A percentile compares a stretch with the other conserved stretches of the same genome.
phyloP scores from a whole-genome alignment of 2,113 vertebrate genomes.

The Myiozetetes cayanensis region DNA sequence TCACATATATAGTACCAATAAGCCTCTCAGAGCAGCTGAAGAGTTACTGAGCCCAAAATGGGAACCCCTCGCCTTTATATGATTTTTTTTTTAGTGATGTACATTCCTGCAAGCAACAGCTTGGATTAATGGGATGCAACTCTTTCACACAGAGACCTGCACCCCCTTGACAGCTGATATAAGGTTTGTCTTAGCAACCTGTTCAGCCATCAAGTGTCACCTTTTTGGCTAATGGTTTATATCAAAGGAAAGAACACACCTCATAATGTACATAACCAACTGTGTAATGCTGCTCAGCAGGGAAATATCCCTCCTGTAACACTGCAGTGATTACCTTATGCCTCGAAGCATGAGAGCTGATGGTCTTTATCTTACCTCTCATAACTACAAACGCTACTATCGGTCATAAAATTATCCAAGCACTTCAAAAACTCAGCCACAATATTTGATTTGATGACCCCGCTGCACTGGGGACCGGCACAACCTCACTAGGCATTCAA shows the following conservation, averaged over 20 bases:
- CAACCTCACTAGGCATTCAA: not conserved
- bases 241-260: slow-evolving; percentile 21
- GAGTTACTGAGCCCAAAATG: not conserved
- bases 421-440: slow-evolving; percentile 44
- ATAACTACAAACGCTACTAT: slow-evolving; percentile 36
- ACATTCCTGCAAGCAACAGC: not conserved
- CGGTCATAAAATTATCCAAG: slow-evolving; percentile 53
- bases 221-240: slow-evolving; percentile 39
- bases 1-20: fast-evolving
- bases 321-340: slow-evolving; percentile 41
- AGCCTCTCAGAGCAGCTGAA: not conserved
- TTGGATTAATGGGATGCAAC: not conserved
- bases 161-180: not conserved
- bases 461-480: not conserved
- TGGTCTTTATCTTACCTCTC: slow-evolving; percentile 55
- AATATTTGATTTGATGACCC: slow-evolving; percentile 47
- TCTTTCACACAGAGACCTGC: not conserved
- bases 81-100: not conserved
- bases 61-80: not conserved
- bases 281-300: slow-evolving; percentile 27
- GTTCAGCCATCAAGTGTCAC: not conserved
- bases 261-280: slow-evolving; percentile 56
- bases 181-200: not conserved
- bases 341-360: slow-evolving; percentile 32
- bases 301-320: slow-evolving; percentile 3